phyloP scores from a whole-genome alignment of 2,797 vertebrate species.

The Sebastes trivittatus region DNA sequence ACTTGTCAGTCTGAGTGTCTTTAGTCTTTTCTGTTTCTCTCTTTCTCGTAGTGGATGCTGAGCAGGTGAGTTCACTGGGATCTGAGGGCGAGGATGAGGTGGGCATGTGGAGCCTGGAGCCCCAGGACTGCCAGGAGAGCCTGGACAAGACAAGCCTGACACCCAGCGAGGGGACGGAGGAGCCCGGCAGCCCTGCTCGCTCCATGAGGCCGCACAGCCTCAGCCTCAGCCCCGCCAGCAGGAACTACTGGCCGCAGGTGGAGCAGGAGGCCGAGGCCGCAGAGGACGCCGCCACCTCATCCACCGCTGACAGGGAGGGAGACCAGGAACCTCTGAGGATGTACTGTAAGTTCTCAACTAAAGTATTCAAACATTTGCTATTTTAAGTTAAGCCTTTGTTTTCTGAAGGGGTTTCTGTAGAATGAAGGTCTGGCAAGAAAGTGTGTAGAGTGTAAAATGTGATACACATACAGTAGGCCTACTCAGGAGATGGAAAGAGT shows the following conservation, averaged over 20 bases:
- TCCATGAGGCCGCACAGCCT: slow-evolving; percentile 62
- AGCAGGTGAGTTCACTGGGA: slow-evolving; percentile 76
- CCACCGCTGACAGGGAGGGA: slow-evolving; percentile 43
- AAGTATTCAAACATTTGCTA: background rate
- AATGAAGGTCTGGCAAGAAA: background rate
- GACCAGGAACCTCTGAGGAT: slow-evolving; percentile 68
- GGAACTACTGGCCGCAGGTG: slow-evolving; percentile 72
- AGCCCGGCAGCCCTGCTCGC: slow-evolving; percentile 73
- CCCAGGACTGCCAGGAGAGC: slow-evolving; percentile 78
- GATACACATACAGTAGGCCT: background rate
- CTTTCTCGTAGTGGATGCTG: slow-evolving; percentile 68
- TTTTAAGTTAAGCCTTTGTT: background rate
- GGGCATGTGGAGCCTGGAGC: slow-evolving; percentile 80
- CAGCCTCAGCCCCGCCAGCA: slow-evolving; percentile 74
- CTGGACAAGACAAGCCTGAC: slow-evolving; percentile 82
- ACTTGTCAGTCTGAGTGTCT: background rate
- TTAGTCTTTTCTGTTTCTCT: background rate
- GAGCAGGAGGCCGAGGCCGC: slow-evolving; percentile 61
- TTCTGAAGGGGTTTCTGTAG: background rate
- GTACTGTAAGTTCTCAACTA: slow-evolving; percentile 73
- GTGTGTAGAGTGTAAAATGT: background rate
- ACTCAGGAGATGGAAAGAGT: background rate
- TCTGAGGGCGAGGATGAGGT: slow-evolving; percentile 86
- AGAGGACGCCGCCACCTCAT: slow-evolving; percentile 36
- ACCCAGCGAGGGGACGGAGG: slow-evolving; percentile 79